Conservation (phyloP, 2,113 vertebrate species). For the Promerops cafer region DNA sequence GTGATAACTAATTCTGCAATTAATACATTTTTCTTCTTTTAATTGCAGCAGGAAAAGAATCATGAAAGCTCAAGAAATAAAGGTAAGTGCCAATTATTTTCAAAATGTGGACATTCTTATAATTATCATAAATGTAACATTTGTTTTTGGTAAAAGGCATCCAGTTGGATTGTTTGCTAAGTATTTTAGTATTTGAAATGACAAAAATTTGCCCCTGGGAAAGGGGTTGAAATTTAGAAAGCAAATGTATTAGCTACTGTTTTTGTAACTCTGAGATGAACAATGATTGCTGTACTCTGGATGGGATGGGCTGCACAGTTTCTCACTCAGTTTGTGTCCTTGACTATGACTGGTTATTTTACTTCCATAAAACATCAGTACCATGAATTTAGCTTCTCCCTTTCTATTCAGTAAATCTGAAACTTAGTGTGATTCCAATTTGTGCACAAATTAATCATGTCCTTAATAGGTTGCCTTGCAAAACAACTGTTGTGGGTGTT, state of each 20-base stretch:
- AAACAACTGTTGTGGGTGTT: neutral
- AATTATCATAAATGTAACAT: neutral
- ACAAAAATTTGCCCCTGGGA: neutral
- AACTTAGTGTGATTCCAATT: neutral
- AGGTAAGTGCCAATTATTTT: constrained; percentile 67
- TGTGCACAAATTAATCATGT: neutral
- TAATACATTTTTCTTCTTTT: constrained; percentile 57
- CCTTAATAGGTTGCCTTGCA: neutral
- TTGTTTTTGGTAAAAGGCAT: neutral
- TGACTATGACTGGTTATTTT: neutral
- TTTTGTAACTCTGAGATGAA: neutral
- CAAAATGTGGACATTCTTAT: neutral
- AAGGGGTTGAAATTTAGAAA: neutral
- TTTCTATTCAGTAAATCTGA: neutral
- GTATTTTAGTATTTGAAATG: neutral
- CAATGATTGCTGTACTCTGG: neutral
- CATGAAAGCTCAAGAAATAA: constrained; percentile 71
- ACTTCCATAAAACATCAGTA: neutral
- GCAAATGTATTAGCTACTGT: neutral
- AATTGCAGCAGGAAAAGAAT: constrained; percentile 77
- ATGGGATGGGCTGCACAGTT: neutral
- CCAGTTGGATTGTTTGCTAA: neutral
- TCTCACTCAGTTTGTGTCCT: neutral
- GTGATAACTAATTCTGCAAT: neutral
- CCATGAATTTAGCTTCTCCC: neutral